A percentile compares a stretch with the other conserved stretches of the same genome.
These are phyloP conservation scores for Acanthochromis polyacanthus DNA, from an alignment of 2,113 vertebrate genomes.

Conservation along the genomic window DNA sequence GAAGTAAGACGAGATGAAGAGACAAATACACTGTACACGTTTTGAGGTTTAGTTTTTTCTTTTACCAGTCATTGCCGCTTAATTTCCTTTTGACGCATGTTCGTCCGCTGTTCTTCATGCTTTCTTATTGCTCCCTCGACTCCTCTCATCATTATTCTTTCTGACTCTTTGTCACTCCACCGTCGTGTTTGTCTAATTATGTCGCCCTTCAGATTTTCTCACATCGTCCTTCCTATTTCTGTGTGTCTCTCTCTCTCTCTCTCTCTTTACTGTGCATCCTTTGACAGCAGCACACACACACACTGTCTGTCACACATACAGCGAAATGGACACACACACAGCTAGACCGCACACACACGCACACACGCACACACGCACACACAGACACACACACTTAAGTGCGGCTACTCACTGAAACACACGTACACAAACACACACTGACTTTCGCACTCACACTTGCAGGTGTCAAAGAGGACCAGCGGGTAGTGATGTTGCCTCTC, in stretches of 20 bases:
- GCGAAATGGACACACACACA: slow-evolving; percentile 40
- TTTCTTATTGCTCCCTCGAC: slow-evolving; percentile 31
- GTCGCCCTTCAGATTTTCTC: slow-evolving; percentile 48
- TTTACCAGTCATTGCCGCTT: slow-evolving; percentile 69
- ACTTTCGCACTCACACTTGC: slow-evolving; percentile 51
- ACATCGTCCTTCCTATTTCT: slow-evolving; percentile 29
- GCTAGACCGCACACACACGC: neutral
- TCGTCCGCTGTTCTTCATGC: slow-evolving; percentile 46
- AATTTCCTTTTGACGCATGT: slow-evolving; percentile 60
- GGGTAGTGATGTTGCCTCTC: slow-evolving; percentile 70
- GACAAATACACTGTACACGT: slow-evolving; percentile 63
- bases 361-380: slow-evolving; percentile 5
- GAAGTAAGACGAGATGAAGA: slow-evolving; percentile 49
- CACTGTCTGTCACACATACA: slow-evolving; percentile 9
- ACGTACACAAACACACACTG: slow-evolving; percentile 13
- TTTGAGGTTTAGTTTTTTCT: slow-evolving; percentile 35
- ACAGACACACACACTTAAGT: neutral
- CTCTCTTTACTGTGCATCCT: slow-evolving; percentile 9
- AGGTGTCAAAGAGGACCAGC: slow-evolving; percentile 76
- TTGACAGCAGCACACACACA: slow-evolving; percentile 8
- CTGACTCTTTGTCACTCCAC: slow-evolving; percentile 24
- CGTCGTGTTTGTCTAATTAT: slow-evolving; percentile 34
- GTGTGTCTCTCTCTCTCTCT: neutral
- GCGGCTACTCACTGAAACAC: slow-evolving; percentile 12
- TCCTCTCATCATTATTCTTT: slow-evolving; percentile 51